Conservation (phyloP, 2,113 vertebrate species). For the Elanoides forficatus region DNA sequence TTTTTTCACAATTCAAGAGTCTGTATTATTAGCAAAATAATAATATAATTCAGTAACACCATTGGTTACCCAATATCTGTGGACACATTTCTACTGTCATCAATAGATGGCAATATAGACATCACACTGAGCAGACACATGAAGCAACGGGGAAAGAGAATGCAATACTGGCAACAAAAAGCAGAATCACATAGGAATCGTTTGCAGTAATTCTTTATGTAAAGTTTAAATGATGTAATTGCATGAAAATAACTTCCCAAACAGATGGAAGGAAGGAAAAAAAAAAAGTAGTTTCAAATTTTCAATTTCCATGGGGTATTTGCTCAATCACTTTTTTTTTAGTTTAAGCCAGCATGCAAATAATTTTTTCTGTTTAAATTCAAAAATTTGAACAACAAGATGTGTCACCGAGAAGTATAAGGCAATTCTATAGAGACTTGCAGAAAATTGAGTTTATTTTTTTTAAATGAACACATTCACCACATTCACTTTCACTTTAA, state of each 20-base stretch:
- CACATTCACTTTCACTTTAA: neutral
- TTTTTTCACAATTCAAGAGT: neutral
- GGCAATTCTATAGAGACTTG: neutral
- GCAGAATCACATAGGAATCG: neutral
- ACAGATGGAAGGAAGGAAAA: neutral
- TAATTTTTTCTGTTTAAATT: neutral
- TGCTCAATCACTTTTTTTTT: neutral
- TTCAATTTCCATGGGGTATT: neutral
- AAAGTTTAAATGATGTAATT: constrained; percentile 30
- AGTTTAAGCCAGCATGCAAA: constrained; percentile 17
- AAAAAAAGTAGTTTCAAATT: neutral
- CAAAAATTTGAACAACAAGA: neutral
- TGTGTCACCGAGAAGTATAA: neutral
- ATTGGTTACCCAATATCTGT: neutral
- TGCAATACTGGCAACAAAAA: neutral
- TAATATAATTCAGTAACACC: neutral
- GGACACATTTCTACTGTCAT: neutral
- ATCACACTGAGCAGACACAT: neutral
- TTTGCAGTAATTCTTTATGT: neutral
- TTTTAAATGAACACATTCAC: neutral
- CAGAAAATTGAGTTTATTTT: neutral
- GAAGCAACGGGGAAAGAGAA: neutral
- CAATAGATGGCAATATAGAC: neutral
- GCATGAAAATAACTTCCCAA: constrained; percentile 29
- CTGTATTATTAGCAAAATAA: neutral